Base-by-base conservation (phyloP, 2,113 vertebrate species). In the Siniperca chuatsi region DNA sequence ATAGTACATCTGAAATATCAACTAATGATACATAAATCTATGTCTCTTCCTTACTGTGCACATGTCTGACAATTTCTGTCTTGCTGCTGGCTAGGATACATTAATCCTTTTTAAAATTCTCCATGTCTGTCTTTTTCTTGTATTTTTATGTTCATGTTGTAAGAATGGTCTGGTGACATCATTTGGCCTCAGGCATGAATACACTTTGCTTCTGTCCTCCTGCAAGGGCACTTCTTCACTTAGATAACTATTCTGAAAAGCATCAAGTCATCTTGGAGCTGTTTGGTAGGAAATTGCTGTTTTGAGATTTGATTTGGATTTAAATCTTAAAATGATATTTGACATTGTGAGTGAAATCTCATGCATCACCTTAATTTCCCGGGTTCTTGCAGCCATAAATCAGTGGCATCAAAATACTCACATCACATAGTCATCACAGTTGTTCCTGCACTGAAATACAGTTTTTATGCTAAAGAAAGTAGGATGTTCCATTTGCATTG, bases 1-100 rank as follows among this genome's bases (percentile, higher is more conserved):
- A 66, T 37, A 74, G 54, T 61, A 8, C 7, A 16, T 76, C 67
- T 82, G 8, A 89, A 78, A 79, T 85, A 74, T 87, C 58, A 86
- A 57, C 18, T 48, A 48, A 57, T 73, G 23, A 70, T 79, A 62
- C 25, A 81, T 57, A 21, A 62, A 78, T 86, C 37, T 52, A 21
- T 50, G 23, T 50, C 57, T 64, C 6, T 60, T 74, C 55, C 55
- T 54, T 40, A 57, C 35, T 84, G 25, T 37, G 33, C 40, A 40
- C 23, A 55, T 37, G 33, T 60, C 61, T 55, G 66, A 65, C 66
- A 23, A 9, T 68, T 78, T 87, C 21, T 70, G 37, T 55, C 54
- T 61, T 40, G 48, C 71, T 74, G 62, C 64, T 60, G 69, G 68
- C 35, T 48, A 11, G 4, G 48, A 78, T 16, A 23, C 71, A 60